phyloP scores from a whole-genome alignment of 2,113 vertebrate genomes.

The Vulpes ferrilata region DNA sequence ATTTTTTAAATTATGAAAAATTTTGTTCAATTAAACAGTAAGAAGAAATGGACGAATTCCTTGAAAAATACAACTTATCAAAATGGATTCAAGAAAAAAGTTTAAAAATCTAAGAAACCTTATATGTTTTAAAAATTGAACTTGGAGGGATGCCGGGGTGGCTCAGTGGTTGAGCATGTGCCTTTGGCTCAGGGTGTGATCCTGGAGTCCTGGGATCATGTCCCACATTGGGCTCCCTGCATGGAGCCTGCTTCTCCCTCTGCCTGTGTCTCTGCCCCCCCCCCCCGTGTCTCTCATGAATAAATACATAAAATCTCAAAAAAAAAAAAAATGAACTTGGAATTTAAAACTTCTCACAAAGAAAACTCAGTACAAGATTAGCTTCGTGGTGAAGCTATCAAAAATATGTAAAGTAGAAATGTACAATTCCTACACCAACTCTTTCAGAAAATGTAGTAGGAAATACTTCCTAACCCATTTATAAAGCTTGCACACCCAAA shows the following conservation, averaged over 20 bases:
- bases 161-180: too few relatives aligned
- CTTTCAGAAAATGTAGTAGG: conserved; percentile 15
- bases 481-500: not conserved
- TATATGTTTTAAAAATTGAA: not conserved
- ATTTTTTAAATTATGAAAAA: not conserved
- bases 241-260: too few relatives aligned
- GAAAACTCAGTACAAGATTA: not conserved
- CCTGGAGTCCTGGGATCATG: too few relatives aligned
- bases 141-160: not conserved
- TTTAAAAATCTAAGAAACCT: not conserved
- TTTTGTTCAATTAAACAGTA: conserved; percentile 14
- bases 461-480: not conserved
- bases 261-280: too few relatives aligned
- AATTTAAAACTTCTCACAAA: conserved; percentile 31
- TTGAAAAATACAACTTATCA: conserved; percentile 50
- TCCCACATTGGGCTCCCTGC: too few relatives aligned
- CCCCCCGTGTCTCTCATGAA: too few relatives aligned
- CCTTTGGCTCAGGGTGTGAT: too few relatives aligned
- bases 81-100: not conserved
- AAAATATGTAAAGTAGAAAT: not conserved
- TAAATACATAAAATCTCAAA: not conserved
- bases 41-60: not conserved
- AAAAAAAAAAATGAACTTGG: not conserved
- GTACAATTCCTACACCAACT: not conserved
- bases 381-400: conserved; percentile 10